Base-by-base conservation (phyloP, 2,113 vertebrate species). In the Rhombomys opimus region DNA sequence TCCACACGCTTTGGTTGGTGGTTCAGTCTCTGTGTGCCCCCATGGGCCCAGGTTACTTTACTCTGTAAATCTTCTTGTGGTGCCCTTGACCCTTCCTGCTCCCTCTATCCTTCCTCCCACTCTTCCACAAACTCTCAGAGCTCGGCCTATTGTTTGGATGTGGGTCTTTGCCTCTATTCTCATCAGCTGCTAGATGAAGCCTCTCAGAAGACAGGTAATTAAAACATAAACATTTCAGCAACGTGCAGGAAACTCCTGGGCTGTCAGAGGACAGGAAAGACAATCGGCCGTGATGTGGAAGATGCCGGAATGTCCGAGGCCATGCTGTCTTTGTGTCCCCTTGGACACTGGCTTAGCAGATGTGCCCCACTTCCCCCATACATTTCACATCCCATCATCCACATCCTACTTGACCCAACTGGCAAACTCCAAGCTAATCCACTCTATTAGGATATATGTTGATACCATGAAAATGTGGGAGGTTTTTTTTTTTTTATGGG, bases 351-450 rank as follows among this genome's bases (percentile, higher is more conserved):
- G 46, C 7, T 41, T 18, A 72, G 7, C 14, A 67, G 61, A 35
- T 54, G 11, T 35, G 23, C 13, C 70, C 25, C 92, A 75, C 81
- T 90, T 84, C 41, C 8, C 30, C 14, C 63, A 78, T 1, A 32
- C 7, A 10, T 87, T 89, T 76, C 35, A 67, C 17, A 52, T 12
- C 65, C 72, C 57, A 85, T 54, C 75, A 59, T 18, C 50, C 12
- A 72, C 17, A 63, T 27, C 15, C 41, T 11, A 61, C 23, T 75
- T 73, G 59, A 78, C 76, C 8, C 27, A 68, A 84, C n/a, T 52
- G 50, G 54, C 65, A n/a, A 81, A 87, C 89, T 94, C 32, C 9
- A 35, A 91, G 70, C n/a, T 78, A 87, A 87, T 84, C 76, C 76
- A 84, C 54, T 89, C 50, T 73, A 41, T 17, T 38, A 14, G 14